Evolutionary conservation across 2,888 invertebrate genomes (phyloP), one percentile per base, ranked within the genome.

Genomic region (Caenorhabditis macrosperma): DNA sequence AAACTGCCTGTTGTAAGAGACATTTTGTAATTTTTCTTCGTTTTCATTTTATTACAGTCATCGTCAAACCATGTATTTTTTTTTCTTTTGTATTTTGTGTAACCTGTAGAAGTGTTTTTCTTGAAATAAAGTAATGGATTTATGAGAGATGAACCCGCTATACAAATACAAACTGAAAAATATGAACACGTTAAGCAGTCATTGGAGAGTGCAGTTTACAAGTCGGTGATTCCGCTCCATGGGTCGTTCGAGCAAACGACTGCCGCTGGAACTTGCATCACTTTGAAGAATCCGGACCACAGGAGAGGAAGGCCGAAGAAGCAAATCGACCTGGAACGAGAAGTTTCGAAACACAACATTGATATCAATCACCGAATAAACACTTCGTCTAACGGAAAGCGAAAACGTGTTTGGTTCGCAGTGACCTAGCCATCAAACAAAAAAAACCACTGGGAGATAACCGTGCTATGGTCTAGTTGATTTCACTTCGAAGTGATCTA

Each of bases 231-330:
- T 64, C 81, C 85, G 59, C 76, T 76, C 85, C 85, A 85, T 61
- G 85, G 82, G 69, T 85, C 85, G 7, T 72, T 75, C 22, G 81
- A 71, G 66, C 78, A 75, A 24, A 78, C 66, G 38, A 78, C 60
- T 12, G 78, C 67, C 44, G 77, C 55, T 48, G 81, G 77, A 10
- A 84, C 78, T 44, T 79, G 78, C 54, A 85, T 78, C 4, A 83
- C 75, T 68, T 82, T 81, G 75, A 85, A 83, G 35, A 82, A 71
- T 52, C 81, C 80, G 7, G 85, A 85, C 85, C 85, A 85, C 63
- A 85, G 77, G 1, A 83, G 61, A 2, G 85, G 85, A 7, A 85
- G 80, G 5, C 83, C 82, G 52, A 85, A 81, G 77, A 85, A 85
- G 69, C 85, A 85, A 41, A 85, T 79, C 2, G 85, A 85, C 81